These are phyloP conservation scores for Alauda arvensis DNA, from an alignment of 2,797 vertebrate species.

Conservation along the genomic window DNA sequence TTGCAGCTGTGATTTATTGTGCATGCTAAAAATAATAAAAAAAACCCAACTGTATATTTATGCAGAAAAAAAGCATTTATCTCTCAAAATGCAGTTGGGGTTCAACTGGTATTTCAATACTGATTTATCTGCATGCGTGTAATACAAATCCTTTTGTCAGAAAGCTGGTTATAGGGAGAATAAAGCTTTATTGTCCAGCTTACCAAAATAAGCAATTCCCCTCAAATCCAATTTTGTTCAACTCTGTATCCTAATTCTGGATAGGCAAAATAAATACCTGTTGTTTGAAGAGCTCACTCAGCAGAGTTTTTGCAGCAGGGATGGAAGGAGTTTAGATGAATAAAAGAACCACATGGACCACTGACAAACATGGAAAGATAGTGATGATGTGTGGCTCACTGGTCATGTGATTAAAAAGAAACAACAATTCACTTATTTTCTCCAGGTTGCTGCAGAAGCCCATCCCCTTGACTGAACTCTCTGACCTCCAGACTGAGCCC, in stretches of 20 bases:
- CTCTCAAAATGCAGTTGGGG: background rate
- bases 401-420: background rate
- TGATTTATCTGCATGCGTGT: background rate
- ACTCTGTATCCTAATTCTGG: background rate
- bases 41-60: background rate
- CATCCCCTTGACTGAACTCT: background rate
- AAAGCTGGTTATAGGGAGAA: background rate
- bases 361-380: background rate
- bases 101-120: background rate
- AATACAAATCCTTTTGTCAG: background rate
- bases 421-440: background rate
- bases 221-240: background rate
- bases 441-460: background rate
- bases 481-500: background rate
- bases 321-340: background rate
- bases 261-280: background rate
- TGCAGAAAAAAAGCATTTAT: background rate
- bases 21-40: background rate
- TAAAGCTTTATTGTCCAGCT: background rate
- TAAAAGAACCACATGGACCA: background rate
- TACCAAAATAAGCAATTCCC: background rate
- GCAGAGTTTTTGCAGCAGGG: background rate
- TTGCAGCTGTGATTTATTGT: background rate
- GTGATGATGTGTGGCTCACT: background rate
- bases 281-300: background rate